These are phyloP conservation scores for Pangasius macronema DNA, from an alignment of 2,797 vertebrate genomes.

Conservation along the genomic window DNA sequence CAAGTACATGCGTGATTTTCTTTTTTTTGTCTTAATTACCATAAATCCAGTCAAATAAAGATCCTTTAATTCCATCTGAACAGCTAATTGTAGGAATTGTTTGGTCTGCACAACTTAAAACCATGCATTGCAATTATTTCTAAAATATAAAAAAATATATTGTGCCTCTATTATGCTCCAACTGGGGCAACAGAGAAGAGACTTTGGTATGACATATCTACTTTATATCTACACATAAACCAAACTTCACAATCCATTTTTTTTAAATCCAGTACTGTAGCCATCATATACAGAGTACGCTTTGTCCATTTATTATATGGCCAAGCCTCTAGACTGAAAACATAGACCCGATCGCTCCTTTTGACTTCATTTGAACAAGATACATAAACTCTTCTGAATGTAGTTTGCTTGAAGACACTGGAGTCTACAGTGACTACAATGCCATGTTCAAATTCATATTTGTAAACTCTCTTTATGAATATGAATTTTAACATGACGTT, in stretches of 20 bases:
- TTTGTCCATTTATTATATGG: slow-evolving; percentile 6
- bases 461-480: neutral
- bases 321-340: neutral
- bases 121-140: slow-evolving; percentile 68
- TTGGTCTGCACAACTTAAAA: slow-evolving; percentile 69
- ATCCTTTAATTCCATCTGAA: slow-evolving; percentile 86
- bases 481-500: neutral
- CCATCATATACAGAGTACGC: neutral
- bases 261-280: neutral
- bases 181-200: neutral
- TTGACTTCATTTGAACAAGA: neutral
- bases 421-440: too few species aligned
- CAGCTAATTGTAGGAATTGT: slow-evolving; percentile 79
- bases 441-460: too few species aligned
- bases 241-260: neutral
- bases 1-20: slow-evolving; percentile 78
- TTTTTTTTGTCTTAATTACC: slow-evolving; percentile 85
- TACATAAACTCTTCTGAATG: neutral
- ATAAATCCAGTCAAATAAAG: slow-evolving; percentile 86
- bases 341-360: neutral
- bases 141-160: slow-evolving; percentile 63
- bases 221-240: neutral
- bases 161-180: neutral
- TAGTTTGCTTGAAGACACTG: neutral
- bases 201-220: neutral